Conservation (phyloP, 2,888 invertebrate genomes). For the Parapristionchus giblindavisi region DNA sequence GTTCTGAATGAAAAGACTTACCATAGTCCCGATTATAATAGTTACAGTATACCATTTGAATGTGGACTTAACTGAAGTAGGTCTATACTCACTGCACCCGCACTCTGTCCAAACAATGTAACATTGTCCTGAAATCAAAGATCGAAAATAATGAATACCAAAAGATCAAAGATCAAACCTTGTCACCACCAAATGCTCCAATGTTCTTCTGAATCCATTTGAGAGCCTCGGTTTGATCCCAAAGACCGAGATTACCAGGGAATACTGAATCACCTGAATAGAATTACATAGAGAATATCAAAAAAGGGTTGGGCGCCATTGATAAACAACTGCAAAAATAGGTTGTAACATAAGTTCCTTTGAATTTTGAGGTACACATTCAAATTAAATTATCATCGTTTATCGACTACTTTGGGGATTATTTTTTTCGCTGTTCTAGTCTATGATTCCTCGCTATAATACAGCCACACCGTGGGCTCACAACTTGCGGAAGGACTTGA, state of each 20-base stretch:
- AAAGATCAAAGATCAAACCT: not conserved
- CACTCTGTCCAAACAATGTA: conserved; percentile 27
- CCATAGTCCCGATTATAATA: not conserved
- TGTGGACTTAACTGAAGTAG: conserved; percentile 20
- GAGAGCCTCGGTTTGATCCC: conserved; percentile 54
- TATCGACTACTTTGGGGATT: too few species aligned
- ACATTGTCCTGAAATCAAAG: conserved; percentile 13
- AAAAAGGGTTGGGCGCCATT: too few species aligned
- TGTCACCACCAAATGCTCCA: conserved; percentile 28
- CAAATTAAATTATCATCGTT: too few species aligned
- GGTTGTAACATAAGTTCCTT: too few species aligned
- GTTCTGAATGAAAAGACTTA: not conserved
- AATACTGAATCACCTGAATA: conserved; percentile 40
- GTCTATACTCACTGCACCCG: conserved; percentile 9
- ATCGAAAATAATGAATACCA: not conserved
- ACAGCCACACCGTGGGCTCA: too few species aligned
- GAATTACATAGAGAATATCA: too few species aligned
- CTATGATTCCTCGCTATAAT: too few species aligned
- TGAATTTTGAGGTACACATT: too few species aligned
- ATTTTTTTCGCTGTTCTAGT: too few species aligned
- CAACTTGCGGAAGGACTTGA: too few species aligned
- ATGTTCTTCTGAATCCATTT: conserved; percentile 44
- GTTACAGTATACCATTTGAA: not conserved
- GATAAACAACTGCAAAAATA: too few species aligned
- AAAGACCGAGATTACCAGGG: conserved; percentile 53